Conservation (phyloP, 2,888 invertebrate species). For the Callyntrura guangdongensis region DNA sequence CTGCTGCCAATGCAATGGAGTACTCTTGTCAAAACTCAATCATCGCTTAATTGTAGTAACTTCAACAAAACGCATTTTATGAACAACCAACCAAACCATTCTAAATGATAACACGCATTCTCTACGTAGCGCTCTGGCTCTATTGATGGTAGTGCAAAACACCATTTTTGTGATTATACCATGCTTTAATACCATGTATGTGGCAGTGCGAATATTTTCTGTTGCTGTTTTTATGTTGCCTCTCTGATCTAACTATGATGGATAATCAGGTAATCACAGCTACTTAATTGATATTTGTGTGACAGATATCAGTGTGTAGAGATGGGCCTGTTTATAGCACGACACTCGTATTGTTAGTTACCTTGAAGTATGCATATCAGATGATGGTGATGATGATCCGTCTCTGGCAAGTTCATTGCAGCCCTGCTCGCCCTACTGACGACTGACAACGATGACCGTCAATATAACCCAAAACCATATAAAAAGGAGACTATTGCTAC, state of each 20-base stretch:
- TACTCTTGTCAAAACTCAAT: constrained; percentile 10
- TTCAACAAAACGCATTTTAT: background rate
- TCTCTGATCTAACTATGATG: background rate
- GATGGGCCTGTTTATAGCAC: background rate
- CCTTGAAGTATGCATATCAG: constrained; percentile 5
- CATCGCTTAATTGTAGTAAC: background rate
- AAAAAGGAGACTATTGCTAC: background rate
- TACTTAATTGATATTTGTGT: constrained; percentile 3
- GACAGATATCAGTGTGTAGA: background rate
- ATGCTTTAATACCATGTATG: background rate
- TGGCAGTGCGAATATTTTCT: no score
- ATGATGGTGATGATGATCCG: background rate
- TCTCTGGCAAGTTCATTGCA: background rate
- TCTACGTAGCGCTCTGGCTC: background rate
- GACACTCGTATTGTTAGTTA: background rate
- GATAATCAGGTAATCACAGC: constrained; percentile 10
- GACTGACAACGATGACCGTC: background rate
- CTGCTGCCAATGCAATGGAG: background rate
- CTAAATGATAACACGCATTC: background rate
- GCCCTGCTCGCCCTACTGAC: background rate
- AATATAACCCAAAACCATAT: no score
- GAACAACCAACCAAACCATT: background rate
- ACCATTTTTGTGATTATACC: background rate
- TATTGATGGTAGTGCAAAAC: background rate
- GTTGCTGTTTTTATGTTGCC: no score